phyloP scores from a whole-genome alignment of 1,140 invertebrate genomes.

The Aphis craccivora region DNA sequence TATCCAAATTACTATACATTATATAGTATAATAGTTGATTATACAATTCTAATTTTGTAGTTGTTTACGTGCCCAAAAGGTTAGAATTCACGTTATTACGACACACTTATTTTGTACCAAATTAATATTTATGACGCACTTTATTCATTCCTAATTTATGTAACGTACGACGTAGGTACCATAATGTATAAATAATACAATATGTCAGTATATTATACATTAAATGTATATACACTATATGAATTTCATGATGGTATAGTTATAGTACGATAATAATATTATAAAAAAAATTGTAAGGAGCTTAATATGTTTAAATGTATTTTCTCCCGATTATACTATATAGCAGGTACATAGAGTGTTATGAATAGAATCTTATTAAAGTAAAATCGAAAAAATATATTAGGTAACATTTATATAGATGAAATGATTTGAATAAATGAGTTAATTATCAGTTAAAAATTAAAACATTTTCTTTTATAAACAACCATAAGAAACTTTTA shows the following conservation, averaged over 20 bases:
- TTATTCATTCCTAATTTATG: background rate
- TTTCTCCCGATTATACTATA: background rate
- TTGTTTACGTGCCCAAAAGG: background rate
- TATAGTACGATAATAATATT: background rate
- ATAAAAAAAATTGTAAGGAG: background rate
- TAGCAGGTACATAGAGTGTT: background rate
- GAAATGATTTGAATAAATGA: background rate
- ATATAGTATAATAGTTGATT: background rate
- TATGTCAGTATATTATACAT: background rate
- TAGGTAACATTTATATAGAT: background rate
- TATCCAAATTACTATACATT: background rate
- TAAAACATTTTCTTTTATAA: background rate
- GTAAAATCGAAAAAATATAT: background rate
- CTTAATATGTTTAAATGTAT: background rate
- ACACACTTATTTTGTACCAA: background rate
- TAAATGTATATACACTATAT: background rate
- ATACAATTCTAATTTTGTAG: background rate
- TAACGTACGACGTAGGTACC: background rate
- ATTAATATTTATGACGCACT: background rate
- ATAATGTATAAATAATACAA: background rate
- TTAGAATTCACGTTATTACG: background rate
- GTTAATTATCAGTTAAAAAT: background rate
- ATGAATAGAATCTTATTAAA: background rate
- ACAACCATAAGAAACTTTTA: background rate
- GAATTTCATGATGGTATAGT: background rate